Evolutionary conservation across 2,888 invertebrate species (phyloP).

Genomic region (Pseudococcus viburni): DNA sequence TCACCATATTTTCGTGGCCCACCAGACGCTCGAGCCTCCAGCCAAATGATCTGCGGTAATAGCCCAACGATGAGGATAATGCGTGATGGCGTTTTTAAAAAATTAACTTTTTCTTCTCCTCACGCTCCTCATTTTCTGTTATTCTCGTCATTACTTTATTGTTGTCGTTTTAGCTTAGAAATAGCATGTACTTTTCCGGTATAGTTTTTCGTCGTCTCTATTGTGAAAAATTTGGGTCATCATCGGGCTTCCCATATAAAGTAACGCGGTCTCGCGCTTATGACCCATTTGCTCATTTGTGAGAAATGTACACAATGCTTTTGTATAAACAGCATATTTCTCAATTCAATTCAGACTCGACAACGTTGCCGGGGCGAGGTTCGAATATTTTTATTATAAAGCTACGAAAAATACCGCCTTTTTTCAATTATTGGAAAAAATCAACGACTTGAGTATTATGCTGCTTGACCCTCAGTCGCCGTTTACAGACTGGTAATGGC

Average conservation of each 20-base stretch:
- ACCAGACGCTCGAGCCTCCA: background rate
- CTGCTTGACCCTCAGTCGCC: too few species aligned
- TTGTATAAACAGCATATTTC: background rate
- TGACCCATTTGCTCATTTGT: conserved; percentile 32
- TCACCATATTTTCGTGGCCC: background rate
- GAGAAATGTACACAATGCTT: conserved; percentile 19
- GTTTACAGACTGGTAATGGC: too few species aligned
- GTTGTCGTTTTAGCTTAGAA: conserved; percentile 28
- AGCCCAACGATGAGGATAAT: background rate
- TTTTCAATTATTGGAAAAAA: conserved; percentile 11
- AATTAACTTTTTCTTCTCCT: background rate
- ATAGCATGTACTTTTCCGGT: conserved; percentile 10
- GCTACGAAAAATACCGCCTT: conserved; percentile 1
- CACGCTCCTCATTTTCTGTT: background rate
- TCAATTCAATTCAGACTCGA: background rate
- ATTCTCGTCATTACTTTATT: background rate
- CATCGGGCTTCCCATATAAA: background rate
- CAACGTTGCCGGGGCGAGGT: background rate
- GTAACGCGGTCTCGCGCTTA: background rate
- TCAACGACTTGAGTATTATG: background rate
- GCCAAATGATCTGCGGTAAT: conserved; percentile 4
- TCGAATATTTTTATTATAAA: background rate
- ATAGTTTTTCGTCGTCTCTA: conserved; percentile 31
- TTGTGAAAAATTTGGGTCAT: conserved; percentile 32
- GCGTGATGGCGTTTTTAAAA: background rate